Evolutionary conservation across 2,888 invertebrate genomes (phyloP), one percentile per base, ranked within the genome.

Genomic region (Oligia fasciuncula): DNA sequence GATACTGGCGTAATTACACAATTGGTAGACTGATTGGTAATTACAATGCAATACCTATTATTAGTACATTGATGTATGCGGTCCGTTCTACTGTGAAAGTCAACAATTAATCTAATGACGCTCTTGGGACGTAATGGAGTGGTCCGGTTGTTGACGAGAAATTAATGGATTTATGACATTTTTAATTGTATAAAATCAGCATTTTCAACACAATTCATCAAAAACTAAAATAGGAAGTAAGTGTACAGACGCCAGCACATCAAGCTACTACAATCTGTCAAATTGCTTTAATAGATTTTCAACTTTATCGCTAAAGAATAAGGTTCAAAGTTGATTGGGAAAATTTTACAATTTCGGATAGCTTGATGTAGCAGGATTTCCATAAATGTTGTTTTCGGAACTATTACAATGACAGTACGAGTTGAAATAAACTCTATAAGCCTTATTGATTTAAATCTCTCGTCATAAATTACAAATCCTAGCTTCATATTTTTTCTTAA

Each of bases 61-160:
- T 73, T 85, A 73, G 77, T 57, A 14, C 65, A 57, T 19, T 66
- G 74, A 51, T 77, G 66, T 77, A 73, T 62, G 68, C 70, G 46
- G 74, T 43, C 54, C 72, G 66, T 3, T 68, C 57, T 66, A 17
- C 72, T 63, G 81, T 77, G 77, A 85, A 85, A 78, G 14, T 78
- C 69, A 69, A 72, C 69, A 84, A 82, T 84, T 84, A 85, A 67
- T 67, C 51, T 75, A 81, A 78, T 75, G 9, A 75, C 0, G 11
- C 68, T 51, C 73, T 8, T 57, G 73, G 65, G 83, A 79, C 23
- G 3, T 11, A 11, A 60, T 35, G 51, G 5, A 13, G 14, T 60
- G 17, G 17, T 23, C 19, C 23, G 6, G 23, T 35, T 72, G 46
- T 49, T 67, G 43, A 40, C 17, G 29, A 60, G 17, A 29, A 60